These are phyloP conservation scores for Caenorhabditis uteleia DNA, from an alignment of 2,888 invertebrate genomes.

Conservation along the genomic window DNA sequence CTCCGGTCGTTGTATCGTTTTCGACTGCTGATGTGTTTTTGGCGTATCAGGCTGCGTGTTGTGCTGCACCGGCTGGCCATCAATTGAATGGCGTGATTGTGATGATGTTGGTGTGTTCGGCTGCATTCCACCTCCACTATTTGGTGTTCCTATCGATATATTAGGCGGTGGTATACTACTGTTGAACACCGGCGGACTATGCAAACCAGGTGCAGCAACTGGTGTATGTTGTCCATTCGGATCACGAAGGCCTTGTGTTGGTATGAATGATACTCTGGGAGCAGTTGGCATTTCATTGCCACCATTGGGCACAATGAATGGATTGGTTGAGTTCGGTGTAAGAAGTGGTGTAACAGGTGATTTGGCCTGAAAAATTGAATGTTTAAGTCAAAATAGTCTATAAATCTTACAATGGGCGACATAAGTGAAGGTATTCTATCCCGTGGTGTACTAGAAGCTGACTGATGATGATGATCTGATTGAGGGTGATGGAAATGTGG, in stretches of 20 bases:
- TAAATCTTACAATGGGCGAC: too few species aligned
- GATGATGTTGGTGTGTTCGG: slow-evolving; percentile 15
- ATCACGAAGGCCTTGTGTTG: too few species aligned
- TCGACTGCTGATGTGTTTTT: background rate
- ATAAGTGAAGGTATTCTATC: too few species aligned
- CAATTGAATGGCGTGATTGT: slow-evolving; percentile 3
- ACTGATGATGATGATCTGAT: background rate
- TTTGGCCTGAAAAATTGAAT: too few species aligned
- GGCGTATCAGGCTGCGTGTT: slow-evolving; percentile 4
- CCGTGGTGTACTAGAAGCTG: background rate
- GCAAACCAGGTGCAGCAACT: background rate
- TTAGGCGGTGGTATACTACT: slow-evolving; percentile 19
- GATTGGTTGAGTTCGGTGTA: too few species aligned
- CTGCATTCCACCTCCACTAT: background rate
- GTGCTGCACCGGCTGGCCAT: slow-evolving; percentile 2
- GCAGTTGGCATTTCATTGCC: background rate
- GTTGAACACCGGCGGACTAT: slow-evolving; percentile 16
- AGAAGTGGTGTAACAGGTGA: too few species aligned
- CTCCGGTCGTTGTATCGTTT: slow-evolving; percentile 15
- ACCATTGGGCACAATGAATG: too few species aligned
- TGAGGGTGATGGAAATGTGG: too few species aligned
- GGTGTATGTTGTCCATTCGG: too few species aligned
- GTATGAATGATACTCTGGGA: too few species aligned
- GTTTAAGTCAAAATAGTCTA: too few species aligned
- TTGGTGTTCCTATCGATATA: slow-evolving; percentile 13